A percentile compares a stretch with the other conserved stretches of the same genome.
phyloP scores from a whole-genome alignment of 2,113 vertebrate species.

The Colaptes auratus region DNA sequence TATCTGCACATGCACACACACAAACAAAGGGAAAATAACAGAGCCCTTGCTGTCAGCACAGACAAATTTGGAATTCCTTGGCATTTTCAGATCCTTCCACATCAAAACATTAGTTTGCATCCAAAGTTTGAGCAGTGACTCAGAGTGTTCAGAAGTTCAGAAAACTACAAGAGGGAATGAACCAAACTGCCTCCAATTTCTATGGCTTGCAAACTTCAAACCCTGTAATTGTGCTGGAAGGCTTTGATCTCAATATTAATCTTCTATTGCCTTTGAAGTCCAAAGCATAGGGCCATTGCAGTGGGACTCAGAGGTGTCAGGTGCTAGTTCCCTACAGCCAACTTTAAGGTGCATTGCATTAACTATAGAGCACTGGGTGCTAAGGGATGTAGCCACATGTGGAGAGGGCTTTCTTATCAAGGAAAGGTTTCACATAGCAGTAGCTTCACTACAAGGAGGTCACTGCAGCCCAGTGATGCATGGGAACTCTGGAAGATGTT shows the following conservation, averaged over 20 bases:
- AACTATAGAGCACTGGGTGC: background rate
- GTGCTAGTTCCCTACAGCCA: background rate
- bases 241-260: slow-evolving; percentile 11
- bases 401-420: background rate
- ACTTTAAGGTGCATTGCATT: background rate
- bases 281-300: background rate
- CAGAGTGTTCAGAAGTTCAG: background rate
- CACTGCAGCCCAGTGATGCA: accelerated
- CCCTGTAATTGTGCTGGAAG: background rate
- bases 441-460: background rate
- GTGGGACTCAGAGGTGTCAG: background rate
- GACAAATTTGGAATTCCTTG: slow-evolving; percentile 5
- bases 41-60: background rate
- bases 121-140: background rate
- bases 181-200: background rate
- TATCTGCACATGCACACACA: background rate
- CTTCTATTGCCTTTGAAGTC: slow-evolving; percentile 18
- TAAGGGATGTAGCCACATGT: accelerated
- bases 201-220: slow-evolving; percentile 5
- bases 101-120: background rate
- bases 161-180: background rate
- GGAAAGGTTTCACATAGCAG: background rate
- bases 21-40: background rate
- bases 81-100: background rate
- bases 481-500: background rate